These are phyloP conservation scores for Nansenia antarctica DNA, from an alignment of 2,113 vertebrate species.

Conservation along the genomic window DNA sequence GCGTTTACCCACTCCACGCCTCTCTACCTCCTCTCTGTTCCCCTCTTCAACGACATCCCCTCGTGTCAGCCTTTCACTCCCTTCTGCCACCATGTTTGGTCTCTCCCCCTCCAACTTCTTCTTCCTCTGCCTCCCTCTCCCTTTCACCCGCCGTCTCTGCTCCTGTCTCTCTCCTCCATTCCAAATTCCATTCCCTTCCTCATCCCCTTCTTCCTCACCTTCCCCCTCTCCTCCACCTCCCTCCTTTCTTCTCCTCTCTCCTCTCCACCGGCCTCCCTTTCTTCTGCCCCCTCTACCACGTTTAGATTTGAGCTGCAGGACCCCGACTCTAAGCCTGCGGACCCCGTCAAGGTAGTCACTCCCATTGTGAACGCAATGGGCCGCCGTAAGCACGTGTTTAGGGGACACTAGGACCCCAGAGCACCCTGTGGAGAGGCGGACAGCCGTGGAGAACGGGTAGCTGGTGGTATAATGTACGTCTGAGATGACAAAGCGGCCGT, in stretches of 20 bases:
- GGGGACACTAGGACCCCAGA: constrained; percentile 87
- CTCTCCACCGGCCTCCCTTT: constrained; percentile 31
- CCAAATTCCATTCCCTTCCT: neutral
- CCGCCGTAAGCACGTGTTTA: constrained; percentile 87
- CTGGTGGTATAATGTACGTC: constrained; percentile 83
- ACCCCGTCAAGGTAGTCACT: constrained; percentile 80
- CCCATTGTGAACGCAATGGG: constrained; percentile 89
- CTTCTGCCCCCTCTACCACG: constrained; percentile 41
- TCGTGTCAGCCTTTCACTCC: no score
- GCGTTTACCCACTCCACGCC: neutral
- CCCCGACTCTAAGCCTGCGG: constrained; percentile 81
- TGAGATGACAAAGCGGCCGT: constrained; percentile 89
- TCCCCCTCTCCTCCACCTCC: constrained; percentile 8
- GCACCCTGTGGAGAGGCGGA: constrained; percentile 90
- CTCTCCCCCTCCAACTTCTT: constrained; percentile 13
- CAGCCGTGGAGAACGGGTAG: constrained; percentile 87
- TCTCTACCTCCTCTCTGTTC: neutral
- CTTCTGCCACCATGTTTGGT: constrained; percentile 15
- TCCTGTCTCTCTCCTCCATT: neutral
- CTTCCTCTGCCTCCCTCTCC: constrained; percentile 1
- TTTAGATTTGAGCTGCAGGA: constrained; percentile 79
- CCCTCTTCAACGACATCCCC: constrained; percentile 12
- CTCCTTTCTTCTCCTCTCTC: neutral
- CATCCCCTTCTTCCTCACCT: neutral
- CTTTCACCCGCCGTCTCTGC: neutral